Percentiles rank a stretch among this genome's conserved stretches.
Evolutionary conservation across 2,113 vertebrate species (phyloP).

Genomic region (Madoqua kirkii): DNA sequence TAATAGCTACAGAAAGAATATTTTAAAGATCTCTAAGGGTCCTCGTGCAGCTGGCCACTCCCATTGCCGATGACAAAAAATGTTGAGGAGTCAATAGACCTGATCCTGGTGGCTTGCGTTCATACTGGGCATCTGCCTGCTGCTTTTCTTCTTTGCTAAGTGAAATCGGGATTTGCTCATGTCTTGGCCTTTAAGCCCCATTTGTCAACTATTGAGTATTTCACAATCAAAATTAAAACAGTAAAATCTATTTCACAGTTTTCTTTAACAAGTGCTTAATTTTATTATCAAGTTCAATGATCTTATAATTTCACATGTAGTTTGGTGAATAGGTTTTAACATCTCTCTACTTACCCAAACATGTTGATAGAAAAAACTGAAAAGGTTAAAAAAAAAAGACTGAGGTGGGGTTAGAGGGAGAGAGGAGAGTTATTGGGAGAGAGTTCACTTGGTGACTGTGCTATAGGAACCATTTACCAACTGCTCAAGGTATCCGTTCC

Average conservation of each 20-base stretch:
- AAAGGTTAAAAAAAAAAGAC: neutral
- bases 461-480: slow-evolving; percentile 77
- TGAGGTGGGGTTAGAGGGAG: slow-evolving; percentile 44
- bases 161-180: neutral
- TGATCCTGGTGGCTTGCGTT: neutral
- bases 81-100: neutral
- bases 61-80: neutral
- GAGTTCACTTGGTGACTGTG: slow-evolving; percentile 76
- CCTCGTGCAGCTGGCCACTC: neutral
- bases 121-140: neutral
- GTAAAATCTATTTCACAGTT: neutral
- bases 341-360: slow-evolving; percentile 28
- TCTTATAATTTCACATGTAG: neutral
- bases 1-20: neutral
- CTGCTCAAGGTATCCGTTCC: slow-evolving; percentile 40
- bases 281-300: neutral
- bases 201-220: neutral
- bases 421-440: slow-evolving; percentile 57
- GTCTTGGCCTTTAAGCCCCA: neutral
- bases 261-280: neutral
- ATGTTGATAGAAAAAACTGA: slow-evolving; percentile 35
- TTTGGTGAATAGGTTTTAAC: slow-evolving; percentile 49
- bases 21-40: neutral
- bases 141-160: neutral
- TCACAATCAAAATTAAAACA: slow-evolving; percentile 28